Evolutionary conservation across 2,797 vertebrate species (phyloP).

Genomic region (Anguilla obscura): DNA sequence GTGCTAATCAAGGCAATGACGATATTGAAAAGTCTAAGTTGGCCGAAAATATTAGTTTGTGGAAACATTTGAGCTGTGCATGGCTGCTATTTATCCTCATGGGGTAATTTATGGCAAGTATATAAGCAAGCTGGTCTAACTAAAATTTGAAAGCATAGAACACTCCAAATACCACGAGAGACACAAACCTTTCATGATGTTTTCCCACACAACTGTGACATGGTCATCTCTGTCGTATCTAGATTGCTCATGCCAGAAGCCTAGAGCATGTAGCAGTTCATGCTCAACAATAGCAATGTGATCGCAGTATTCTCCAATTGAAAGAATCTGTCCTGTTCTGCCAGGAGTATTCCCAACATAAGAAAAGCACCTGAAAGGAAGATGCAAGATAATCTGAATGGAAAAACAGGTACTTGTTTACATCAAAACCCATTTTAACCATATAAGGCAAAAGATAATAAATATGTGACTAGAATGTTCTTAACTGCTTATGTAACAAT

Average conservation of each 20-base stretch:
- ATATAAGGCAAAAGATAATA: no score
- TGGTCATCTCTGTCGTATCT: slow-evolving; percentile 83
- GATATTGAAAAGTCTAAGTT: no score
- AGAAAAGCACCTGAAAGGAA: slow-evolving; percentile 78
- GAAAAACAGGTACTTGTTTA: not conserved
- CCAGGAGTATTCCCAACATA: slow-evolving; percentile 61
- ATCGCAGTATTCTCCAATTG: slow-evolving; percentile 78
- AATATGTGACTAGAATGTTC: no score
- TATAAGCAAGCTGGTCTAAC: not conserved
- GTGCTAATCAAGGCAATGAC: no score
- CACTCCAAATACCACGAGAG: not conserved
- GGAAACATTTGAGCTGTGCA: no score
- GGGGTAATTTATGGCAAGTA: no score
- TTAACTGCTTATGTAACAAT: no score
- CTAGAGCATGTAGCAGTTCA: slow-evolving; percentile 82
- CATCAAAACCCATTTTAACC: no score
- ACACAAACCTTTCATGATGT: slow-evolving; percentile 69
- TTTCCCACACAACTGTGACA: slow-evolving; percentile 73
- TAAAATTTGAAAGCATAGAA: not conserved
- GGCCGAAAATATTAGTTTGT: no score
- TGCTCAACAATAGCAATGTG: slow-evolving; percentile 72
- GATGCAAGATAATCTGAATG: not conserved
- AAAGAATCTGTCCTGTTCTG: slow-evolving; percentile 67
- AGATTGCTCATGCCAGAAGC: slow-evolving; percentile 88
- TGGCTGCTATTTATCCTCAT: no score